Conservation (phyloP, 2,888 invertebrate species). For the Nephrotoma appendiculata region DNA sequence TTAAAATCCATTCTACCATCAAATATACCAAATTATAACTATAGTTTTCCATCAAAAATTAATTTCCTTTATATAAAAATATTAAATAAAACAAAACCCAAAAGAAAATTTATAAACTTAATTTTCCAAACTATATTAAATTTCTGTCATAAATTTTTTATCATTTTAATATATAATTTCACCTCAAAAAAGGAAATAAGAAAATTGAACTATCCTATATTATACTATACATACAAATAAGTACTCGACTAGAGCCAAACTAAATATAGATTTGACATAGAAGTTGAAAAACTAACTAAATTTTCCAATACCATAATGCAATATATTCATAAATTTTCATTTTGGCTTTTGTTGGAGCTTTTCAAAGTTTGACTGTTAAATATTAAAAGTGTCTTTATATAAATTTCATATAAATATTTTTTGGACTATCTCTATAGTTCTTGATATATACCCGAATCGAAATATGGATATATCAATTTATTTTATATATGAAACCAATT, state of each 20-base stretch:
- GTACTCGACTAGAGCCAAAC: background rate
- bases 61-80: too few relatives aligned
- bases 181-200: background rate
- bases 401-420: background rate
- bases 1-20: too few relatives aligned
- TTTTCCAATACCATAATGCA: background rate
- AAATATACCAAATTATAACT: too few relatives aligned
- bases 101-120: background rate
- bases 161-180: background rate
- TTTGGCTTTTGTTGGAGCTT: background rate
- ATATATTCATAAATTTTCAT: background rate
- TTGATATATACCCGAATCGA: background rate
- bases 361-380: background rate
- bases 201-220: background rate
- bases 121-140: background rate
- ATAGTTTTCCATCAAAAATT: too few relatives aligned
- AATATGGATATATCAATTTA: background rate
- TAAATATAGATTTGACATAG: background rate
- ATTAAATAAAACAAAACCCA: background rate
- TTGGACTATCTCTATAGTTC: background rate
- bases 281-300: background rate
- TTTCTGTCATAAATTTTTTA: background rate
- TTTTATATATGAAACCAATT: background rate
- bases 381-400: background rate
- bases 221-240: background rate